These are phyloP conservation scores for Neotoma lepida DNA, from an alignment of 2,113 vertebrate species.

Conservation along the genomic window DNA sequence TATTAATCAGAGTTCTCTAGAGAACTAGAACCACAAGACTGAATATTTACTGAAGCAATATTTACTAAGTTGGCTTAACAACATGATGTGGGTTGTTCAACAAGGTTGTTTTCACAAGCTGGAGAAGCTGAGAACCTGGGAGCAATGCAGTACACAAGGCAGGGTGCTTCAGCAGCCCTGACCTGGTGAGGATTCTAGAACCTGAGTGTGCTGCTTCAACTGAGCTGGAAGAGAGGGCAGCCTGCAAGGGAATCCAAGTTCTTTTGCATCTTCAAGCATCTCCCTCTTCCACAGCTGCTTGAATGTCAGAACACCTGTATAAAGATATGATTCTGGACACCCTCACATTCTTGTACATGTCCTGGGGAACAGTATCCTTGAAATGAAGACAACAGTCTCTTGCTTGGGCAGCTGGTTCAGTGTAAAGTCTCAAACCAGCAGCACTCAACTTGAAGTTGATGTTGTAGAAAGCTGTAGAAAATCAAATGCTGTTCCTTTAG, in stretches of 20 bases:
- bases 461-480: not conserved
- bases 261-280: not conserved
- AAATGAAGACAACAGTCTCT: not conserved
- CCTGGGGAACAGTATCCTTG: not conserved
- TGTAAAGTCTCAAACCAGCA: not conserved
- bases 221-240: not conserved
- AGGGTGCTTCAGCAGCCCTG: not conserved
- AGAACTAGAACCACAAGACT: not conserved
- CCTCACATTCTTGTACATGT: not conserved
- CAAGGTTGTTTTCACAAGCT: not conserved
- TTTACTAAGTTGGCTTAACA: not conserved
- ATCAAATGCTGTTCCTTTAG: not conserved
- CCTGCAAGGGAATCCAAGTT: not conserved
- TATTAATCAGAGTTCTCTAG: not conserved
- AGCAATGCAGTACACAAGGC: no score
- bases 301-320: not conserved
- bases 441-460: not conserved
- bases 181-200: not conserved
- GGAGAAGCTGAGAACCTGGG: not conserved
- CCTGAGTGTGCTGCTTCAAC: not conserved
- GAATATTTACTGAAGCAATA: not conserved
- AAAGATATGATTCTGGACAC: not conserved
- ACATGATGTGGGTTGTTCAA: not conserved
- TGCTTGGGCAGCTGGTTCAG: not conserved
- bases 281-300: not conserved